These are phyloP conservation scores for Steatornis caripensis DNA, from an alignment of 2,113 vertebrate genomes.

Conservation along the genomic window DNA sequence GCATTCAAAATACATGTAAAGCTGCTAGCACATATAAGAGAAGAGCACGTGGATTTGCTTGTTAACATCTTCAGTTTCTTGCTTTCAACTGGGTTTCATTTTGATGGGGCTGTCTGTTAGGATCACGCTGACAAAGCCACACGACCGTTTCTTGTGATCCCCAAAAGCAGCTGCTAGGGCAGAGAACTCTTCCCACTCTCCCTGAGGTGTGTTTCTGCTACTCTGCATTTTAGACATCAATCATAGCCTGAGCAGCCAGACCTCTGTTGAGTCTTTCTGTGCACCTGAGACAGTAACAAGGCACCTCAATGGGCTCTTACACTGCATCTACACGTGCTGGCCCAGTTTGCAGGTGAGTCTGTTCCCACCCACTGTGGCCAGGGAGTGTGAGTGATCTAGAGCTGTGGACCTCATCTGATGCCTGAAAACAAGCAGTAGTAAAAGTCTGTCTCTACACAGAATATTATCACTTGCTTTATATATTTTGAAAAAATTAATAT, in stretches of 20 bases:
- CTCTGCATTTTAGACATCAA: neutral
- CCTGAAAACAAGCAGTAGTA: neutral
- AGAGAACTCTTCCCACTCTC: neutral
- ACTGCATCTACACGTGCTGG: fast-evolving
- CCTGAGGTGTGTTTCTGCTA: neutral
- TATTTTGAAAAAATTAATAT: neutral
- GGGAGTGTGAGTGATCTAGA: neutral
- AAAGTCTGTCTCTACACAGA: neutral
- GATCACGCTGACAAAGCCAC: neutral
- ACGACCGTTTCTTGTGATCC: neutral
- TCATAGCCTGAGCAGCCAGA: neutral
- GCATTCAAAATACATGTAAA: fast-evolving
- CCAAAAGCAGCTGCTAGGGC: neutral
- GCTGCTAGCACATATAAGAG: neutral
- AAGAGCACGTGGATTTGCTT: neutral
- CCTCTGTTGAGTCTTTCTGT: neutral
- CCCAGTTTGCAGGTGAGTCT: neutral
- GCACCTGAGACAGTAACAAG: neutral
- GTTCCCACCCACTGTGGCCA: no score
- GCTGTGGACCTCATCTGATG: neutral
- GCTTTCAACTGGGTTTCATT: neutral
- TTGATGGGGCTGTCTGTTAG: neutral
- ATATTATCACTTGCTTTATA: neutral
- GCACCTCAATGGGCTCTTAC: fast-evolving
- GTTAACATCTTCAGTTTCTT: neutral